Conservation (phyloP, 2,113 vertebrate species). For the Vidua chalybeata region DNA sequence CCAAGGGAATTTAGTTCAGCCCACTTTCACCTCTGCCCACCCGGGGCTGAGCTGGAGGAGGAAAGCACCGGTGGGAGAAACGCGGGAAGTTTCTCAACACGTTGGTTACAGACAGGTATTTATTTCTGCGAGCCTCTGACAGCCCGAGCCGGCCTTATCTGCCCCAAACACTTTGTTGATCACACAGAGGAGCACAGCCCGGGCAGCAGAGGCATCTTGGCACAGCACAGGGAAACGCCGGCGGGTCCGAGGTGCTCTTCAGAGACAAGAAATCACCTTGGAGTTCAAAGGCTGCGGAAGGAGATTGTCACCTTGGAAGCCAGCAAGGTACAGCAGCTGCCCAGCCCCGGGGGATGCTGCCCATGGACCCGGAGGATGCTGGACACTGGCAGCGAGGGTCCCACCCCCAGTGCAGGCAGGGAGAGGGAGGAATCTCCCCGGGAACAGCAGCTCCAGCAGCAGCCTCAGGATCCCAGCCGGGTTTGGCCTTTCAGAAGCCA, state of each 20-base stretch:
- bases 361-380: background rate
- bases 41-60: background rate
- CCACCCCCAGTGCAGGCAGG: accelerated
- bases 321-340: accelerated
- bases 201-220: background rate
- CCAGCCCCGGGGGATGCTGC: background rate
- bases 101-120: background rate
- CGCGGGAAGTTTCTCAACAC: background rate
- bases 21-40: background rate
- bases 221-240: background rate
- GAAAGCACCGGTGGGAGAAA: background rate
- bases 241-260: background rate
- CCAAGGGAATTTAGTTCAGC: background rate
- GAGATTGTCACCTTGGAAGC: constrained; percentile 56
- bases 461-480: accelerated
- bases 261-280: background rate
- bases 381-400: background rate
- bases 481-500: accelerated
- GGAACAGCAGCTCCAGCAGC: background rate
- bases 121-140: background rate
- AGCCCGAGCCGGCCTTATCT: constrained; percentile 10
- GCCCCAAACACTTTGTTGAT: constrained; percentile 10
- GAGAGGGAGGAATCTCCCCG: background rate
- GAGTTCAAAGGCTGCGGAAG: constrained; percentile 5
- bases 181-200: background rate